Percentiles rank a stretch among this genome's conserved stretches.
Conservation (phyloP, 2,888 invertebrate genomes). For the Spodoptera picta region DNA sequence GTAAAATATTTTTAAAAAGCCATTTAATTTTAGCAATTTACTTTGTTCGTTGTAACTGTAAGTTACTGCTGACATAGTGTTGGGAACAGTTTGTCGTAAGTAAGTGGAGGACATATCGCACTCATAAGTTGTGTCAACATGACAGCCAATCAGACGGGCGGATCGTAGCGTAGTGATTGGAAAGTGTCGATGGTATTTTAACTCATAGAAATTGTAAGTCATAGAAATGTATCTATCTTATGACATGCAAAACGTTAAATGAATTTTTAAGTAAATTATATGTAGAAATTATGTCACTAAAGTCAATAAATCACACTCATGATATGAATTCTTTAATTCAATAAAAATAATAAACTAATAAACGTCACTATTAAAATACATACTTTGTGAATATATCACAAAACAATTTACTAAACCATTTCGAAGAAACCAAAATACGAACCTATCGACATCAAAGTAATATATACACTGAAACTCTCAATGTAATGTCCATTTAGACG, state of each 20-base stretch:
- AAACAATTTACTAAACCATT: too few relatives aligned
- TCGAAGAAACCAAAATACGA: too few relatives aligned
- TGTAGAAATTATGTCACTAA: too few relatives aligned
- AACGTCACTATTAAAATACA: too few relatives aligned
- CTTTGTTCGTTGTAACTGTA: slow-evolving; percentile 8
- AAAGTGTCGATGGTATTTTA: slow-evolving; percentile 8
- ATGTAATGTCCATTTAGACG: slow-evolving; percentile 26
- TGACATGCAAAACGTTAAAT: too few relatives aligned
- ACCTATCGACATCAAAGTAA: slow-evolving; percentile 17
- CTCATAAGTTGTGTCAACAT: slow-evolving; percentile 58
- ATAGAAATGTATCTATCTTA: too few relatives aligned
- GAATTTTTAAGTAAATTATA: too few relatives aligned
- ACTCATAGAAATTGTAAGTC: too few relatives aligned
- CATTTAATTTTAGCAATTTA: slow-evolving; percentile 8
- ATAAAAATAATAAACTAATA: too few relatives aligned
- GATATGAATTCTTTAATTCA: too few relatives aligned
- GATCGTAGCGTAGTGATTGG: slow-evolving; percentile 29
- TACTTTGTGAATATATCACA: too few relatives aligned
- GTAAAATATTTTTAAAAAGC: background rate
- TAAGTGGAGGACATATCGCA: slow-evolving; percentile 45
- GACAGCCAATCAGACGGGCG: slow-evolving; percentile 54
- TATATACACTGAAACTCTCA: slow-evolving; percentile 20
- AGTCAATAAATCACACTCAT: too few relatives aligned
- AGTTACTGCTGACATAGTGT: slow-evolving; percentile 27
- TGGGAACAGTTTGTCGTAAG: slow-evolving; percentile 28